Evolutionary conservation across 2,113 vertebrate species (phyloP).

Genomic region (Petroica traversi): DNA sequence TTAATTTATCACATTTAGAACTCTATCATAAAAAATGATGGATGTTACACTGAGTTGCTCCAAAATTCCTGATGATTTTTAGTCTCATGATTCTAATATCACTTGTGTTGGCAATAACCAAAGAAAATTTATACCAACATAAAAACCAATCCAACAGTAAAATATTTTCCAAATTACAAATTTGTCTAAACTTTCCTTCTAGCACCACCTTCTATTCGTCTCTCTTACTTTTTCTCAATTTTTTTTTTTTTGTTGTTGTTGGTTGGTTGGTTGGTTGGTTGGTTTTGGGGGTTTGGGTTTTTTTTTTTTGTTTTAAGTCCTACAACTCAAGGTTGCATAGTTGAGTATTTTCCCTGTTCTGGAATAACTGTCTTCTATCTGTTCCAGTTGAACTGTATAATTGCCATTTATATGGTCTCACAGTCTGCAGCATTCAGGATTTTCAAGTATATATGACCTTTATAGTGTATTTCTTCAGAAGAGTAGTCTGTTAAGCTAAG

Average conservation of each 20-base stretch:
- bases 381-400: neutral
- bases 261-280: no score
- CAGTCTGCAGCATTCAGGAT: neutral
- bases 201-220: neutral
- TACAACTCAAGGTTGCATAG: neutral
- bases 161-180: neutral
- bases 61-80: neutral
- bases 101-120: neutral
- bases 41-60: neutral
- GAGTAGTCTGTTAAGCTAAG: neutral
- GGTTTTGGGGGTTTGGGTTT: no score
- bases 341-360: neutral
- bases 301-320: no score
- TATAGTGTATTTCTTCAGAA: neutral
- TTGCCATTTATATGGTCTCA: rapidly evolving
- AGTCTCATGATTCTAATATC: neutral
- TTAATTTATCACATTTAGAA: neutral
- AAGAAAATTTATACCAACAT: neutral
- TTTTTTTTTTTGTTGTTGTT: no score
- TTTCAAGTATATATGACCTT: neutral
- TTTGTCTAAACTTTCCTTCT: neutral
- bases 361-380: neutral
- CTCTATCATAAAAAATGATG: neutral
- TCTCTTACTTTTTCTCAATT: neutral
- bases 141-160: neutral